Evolutionary conservation across 2,888 invertebrate genomes (phyloP).

Genomic region (Clostera curtula): DNA sequence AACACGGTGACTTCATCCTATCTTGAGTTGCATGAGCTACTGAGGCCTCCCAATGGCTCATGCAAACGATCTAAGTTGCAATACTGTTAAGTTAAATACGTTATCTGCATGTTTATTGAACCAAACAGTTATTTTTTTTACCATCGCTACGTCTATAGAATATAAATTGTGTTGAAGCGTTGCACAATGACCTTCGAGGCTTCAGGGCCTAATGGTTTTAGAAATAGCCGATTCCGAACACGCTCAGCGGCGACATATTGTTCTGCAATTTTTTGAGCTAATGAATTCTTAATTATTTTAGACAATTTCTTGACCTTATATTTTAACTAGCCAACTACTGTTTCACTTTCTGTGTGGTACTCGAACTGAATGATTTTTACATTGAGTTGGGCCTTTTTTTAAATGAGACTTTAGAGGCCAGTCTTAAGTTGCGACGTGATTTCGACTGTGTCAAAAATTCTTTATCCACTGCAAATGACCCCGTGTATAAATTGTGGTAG

Average conservation of each 20-base stretch:
- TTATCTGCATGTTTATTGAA: constrained; percentile 23
- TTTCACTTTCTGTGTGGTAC: too few relatives aligned
- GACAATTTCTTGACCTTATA: constrained; percentile 9
- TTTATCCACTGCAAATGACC: too few relatives aligned
- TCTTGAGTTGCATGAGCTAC: background rate
- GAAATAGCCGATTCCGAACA: constrained; percentile 20
- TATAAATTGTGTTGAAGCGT: constrained; percentile 21
- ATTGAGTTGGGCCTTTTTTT: too few relatives aligned
- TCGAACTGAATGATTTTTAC: too few relatives aligned
- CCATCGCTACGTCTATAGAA: constrained; percentile 18
- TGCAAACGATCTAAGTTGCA: constrained; percentile 11
- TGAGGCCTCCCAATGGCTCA: constrained; percentile 4
- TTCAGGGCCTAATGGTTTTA: constrained; percentile 23
- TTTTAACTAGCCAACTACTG: too few relatives aligned
- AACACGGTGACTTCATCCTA: too few relatives aligned
- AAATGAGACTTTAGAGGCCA: too few relatives aligned
- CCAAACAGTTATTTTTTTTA: constrained; percentile 26
- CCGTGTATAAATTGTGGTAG: too few relatives aligned
- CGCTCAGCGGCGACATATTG: constrained; percentile 11
- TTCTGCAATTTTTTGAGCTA: constrained; percentile 13
- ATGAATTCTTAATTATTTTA: constrained; percentile 17
- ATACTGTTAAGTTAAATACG: constrained; percentile 20
- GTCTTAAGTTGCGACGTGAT: too few relatives aligned
- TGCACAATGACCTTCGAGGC: constrained; percentile 19
- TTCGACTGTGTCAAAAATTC: too few relatives aligned